Evolutionary conservation across 2,888 invertebrate species (phyloP).

Genomic region (Polydesmus complanatus): DNA sequence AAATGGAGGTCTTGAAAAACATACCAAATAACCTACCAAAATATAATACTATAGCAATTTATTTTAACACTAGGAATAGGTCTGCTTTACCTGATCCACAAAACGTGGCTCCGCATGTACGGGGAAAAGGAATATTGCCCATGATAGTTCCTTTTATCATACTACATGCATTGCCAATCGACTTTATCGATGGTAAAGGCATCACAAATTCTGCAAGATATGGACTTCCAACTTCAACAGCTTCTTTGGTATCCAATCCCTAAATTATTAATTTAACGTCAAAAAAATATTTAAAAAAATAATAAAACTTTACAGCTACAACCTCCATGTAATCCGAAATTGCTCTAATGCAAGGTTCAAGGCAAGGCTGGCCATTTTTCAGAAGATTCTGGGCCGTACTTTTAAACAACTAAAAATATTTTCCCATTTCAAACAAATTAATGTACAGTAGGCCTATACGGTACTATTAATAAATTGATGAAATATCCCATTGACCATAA

Average conservation of each 20-base stretch:
- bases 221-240: slow-evolving; percentile 9
- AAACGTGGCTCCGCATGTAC: slow-evolving; percentile 86
- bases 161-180: slow-evolving; percentile 27
- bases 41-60: slow-evolving; percentile 2
- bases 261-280: background rate
- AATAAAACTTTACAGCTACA: slow-evolving; percentile 11
- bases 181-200: slow-evolving; percentile 18
- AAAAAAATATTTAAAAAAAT: background rate
- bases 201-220: background rate
- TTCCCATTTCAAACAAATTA: too few relatives aligned
- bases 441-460: too few relatives aligned
- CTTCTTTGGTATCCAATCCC: slow-evolving; percentile 3
- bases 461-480: too few relatives aligned
- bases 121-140: slow-evolving; percentile 78
- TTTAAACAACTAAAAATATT: slow-evolving; percentile 20
- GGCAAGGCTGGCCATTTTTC: slow-evolving; percentile 67
- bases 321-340: slow-evolving; percentile 48
- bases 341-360: slow-evolving; percentile 72
- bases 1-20: slow-evolving; percentile 61
- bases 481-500: too few relatives aligned
- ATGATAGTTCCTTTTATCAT: too few relatives aligned
- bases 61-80: background rate
- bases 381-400: slow-evolving; percentile 51
- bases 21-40: slow-evolving; percentile 52
- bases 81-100: slow-evolving; percentile 57